Evolutionary conservation across 1,140 invertebrate genomes (phyloP).

Genomic region (Campoletis sonorensis): DNA sequence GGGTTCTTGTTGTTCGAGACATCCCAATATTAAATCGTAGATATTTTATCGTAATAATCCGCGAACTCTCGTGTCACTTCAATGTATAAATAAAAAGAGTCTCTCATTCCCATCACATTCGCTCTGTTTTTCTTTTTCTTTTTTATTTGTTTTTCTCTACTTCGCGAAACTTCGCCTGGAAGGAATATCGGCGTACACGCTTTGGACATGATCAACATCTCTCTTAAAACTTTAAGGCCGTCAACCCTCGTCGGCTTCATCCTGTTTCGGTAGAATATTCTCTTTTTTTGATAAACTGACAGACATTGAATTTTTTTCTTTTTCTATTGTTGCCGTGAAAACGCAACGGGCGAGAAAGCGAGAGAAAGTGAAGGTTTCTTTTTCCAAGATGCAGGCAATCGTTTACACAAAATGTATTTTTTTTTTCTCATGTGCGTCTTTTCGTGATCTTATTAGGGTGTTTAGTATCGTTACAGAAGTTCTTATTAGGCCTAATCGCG

Average conservation of each 20-base stretch:
- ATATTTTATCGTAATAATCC: too few relatives aligned
- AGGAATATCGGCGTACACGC: too few relatives aligned
- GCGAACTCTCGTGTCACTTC: too few relatives aligned
- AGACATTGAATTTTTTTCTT: too few relatives aligned
- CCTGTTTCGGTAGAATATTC: background rate
- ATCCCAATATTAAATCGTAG: background rate
- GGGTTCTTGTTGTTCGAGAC: background rate
- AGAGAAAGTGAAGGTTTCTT: slow-evolving; percentile 23
- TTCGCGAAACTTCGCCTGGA: too few relatives aligned
- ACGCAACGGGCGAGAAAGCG: slow-evolving; percentile 29
- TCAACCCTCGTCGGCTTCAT: background rate
- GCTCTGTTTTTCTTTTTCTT: too few relatives aligned
- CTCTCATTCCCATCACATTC: too few relatives aligned
- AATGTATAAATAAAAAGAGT: too few relatives aligned
- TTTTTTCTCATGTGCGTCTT: background rate
- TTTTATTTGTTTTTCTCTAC: too few relatives aligned
- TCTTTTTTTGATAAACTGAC: slow-evolving; percentile 10
- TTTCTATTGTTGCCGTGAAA: slow-evolving; percentile 1
- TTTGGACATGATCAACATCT: too few relatives aligned
- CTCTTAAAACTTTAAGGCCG: too few relatives aligned
- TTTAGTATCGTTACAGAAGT: background rate
- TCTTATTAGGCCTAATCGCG: slow-evolving; percentile 3
- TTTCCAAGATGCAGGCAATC: slow-evolving; percentile 45
- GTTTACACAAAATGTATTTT: slow-evolving; percentile 44
- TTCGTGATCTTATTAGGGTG: slow-evolving; percentile 5